Conservation (phyloP, 2,797 vertebrate species). For the Clarias laeviceps region DNA sequence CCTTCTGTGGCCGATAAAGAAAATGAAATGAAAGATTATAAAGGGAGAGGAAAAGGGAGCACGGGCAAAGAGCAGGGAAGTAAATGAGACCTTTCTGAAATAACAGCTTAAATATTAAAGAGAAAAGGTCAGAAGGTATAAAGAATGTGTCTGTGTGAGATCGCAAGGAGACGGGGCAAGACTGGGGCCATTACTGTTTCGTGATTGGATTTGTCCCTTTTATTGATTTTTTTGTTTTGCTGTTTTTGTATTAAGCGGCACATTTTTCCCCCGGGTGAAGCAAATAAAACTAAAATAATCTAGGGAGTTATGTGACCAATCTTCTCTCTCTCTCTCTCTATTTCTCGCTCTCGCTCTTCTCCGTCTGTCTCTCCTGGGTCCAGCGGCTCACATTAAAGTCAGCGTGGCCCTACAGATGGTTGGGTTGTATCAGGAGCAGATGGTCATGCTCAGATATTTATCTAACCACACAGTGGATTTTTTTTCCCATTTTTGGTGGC, state of each 20-base stretch:
- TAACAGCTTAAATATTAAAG: conserved; percentile 16
- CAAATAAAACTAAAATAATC: conserved; percentile 21
- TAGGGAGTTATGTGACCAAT: conserved; percentile 31
- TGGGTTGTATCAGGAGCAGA: conserved; percentile 44
- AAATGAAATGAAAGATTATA: conserved; percentile 1
- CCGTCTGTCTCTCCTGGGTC: conserved; percentile 42
- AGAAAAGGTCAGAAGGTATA: conserved; percentile 15
- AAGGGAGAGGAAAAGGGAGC: neutral
- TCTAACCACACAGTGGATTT: conserved; percentile 29
- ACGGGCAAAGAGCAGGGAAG: neutral
- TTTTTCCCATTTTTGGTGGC: conserved; percentile 32
- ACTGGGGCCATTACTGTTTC: neutral
- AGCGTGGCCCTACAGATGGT: conserved; percentile 50
- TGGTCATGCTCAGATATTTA: conserved; percentile 52
- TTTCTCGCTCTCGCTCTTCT: conserved; percentile 33
- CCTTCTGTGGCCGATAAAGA: conserved; percentile 18
- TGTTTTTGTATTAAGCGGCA: conserved; percentile 19
- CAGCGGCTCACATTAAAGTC: conserved; percentile 54
- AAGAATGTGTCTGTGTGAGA: conserved; percentile 9
- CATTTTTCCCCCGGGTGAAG: neutral
- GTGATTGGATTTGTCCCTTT: conserved; percentile 38
- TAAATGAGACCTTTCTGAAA: neutral
- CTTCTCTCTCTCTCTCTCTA: conserved; percentile 2
- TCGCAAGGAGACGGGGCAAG: neutral
- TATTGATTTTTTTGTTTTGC: conserved; percentile 34